These are phyloP conservation scores for Takifugu ocellatus DNA, from an alignment of 2,797 vertebrate species.

Conservation along the genomic window DNA sequence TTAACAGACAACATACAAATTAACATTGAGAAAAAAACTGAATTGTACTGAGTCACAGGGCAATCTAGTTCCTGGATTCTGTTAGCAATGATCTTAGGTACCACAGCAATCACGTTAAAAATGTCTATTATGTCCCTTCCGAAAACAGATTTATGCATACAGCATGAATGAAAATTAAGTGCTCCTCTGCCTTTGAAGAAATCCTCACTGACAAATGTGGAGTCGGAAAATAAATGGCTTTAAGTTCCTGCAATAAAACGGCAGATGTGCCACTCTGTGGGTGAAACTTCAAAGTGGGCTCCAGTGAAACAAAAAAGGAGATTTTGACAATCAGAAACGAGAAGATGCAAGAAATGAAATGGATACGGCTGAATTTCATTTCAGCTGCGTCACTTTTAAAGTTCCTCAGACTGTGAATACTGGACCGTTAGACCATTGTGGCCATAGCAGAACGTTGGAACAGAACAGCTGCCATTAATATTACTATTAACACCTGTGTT, in stretches of 20 bases:
- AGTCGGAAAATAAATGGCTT: background rate
- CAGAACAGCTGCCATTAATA: background rate
- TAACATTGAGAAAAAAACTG: too few species aligned
- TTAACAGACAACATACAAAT: too few species aligned
- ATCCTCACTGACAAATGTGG: slow-evolving; percentile 4
- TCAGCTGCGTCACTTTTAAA: background rate
- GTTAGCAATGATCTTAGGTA: too few species aligned
- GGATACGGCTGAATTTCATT: background rate
- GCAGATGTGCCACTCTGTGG: slow-evolving; percentile 7
- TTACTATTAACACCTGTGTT: slow-evolving; percentile 1
- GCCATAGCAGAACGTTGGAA: background rate
- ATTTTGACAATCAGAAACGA: background rate
- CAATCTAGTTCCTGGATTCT: background rate
- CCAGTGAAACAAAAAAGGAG: background rate
- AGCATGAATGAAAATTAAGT: slow-evolving; percentile 12
- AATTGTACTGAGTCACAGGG: background rate
- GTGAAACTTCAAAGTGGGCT: background rate
- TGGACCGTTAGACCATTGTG: background rate
- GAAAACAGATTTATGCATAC: slow-evolving; percentile 5
- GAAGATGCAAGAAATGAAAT: slow-evolving; percentile 11
- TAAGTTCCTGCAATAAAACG: slow-evolving; percentile 3
- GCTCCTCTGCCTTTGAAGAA: slow-evolving; percentile 6
- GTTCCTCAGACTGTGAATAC: background rate
- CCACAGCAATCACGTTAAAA: too few species aligned
- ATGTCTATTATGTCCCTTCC: slow-evolving; percentile 1